A percentile compares a stretch with the other conserved stretches of the same genome.
These are phyloP conservation scores for Manduca sexta DNA, from an alignment of 1,140 invertebrate species.

Conservation along the genomic window DNA sequence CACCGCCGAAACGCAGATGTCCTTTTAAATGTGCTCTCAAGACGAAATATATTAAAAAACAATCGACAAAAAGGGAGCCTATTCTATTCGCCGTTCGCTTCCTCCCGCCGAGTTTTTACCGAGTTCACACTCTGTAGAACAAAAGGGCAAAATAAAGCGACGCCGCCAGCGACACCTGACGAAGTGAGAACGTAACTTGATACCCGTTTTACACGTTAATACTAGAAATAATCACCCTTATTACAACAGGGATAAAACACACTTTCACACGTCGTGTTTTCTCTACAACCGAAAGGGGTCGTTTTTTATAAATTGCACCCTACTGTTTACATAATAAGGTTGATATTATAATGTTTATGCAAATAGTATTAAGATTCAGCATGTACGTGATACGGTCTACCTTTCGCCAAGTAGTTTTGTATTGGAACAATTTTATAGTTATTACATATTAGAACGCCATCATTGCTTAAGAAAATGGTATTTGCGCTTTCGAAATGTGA, in stretches of 20 bases:
- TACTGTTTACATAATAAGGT: slow-evolving; percentile 15
- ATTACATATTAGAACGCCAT: slow-evolving; percentile 58
- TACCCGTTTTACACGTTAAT: slow-evolving; percentile 21
- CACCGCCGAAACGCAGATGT: slow-evolving; percentile 3
- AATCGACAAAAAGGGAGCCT: slow-evolving; percentile 20
- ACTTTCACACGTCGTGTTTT: not conserved
- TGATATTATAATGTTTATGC: slow-evolving; percentile 10
- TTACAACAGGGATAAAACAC: not conserved
- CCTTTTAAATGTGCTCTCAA: not conserved
- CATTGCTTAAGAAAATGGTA: slow-evolving; percentile 2
- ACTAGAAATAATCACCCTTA: slow-evolving; percentile 1
- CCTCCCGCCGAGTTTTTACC: slow-evolving; percentile 50
- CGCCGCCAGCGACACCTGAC: slow-evolving; percentile 65
- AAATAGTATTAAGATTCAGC: slow-evolving; percentile 55
- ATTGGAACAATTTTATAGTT: slow-evolving; percentile 69
- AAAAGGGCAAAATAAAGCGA: slow-evolving; percentile 59
- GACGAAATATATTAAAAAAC: not conserved
- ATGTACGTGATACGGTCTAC: slow-evolving; percentile 61
- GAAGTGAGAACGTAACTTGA: slow-evolving; percentile 66
- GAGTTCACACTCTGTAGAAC: slow-evolving; percentile 63
- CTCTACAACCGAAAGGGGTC: not conserved
- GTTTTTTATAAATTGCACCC: not conserved
- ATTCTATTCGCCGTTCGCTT: slow-evolving; percentile 48
- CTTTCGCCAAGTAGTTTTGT: slow-evolving; percentile 64
- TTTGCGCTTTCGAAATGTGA: not conserved